Percentiles rank a stretch among this genome's conserved stretches.
Evolutionary conservation across 2,113 vertebrate species (phyloP).

Genomic region (Dolichotis patagonum): DNA sequence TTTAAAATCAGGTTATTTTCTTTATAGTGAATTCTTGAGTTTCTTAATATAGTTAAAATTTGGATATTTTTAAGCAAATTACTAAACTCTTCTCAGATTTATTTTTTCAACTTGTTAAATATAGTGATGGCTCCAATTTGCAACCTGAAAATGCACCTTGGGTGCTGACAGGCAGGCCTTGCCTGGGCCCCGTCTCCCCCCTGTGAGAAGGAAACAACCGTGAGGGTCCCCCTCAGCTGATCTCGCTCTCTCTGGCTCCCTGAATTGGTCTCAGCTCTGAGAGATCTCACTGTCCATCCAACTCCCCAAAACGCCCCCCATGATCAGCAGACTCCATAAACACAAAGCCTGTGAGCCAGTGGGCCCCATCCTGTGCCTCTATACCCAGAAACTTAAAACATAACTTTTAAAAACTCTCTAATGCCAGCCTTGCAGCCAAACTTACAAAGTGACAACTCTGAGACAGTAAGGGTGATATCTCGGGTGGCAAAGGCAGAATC

Average conservation of each 20-base stretch:
- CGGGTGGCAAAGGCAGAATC: no score
- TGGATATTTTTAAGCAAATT: background rate
- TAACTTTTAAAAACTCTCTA: background rate
- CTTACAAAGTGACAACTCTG: constrained; percentile 6
- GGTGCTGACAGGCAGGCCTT: background rate
- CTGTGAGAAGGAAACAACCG: no score
- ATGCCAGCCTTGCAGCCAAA: background rate
- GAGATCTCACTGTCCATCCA: background rate
- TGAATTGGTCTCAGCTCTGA: constrained; percentile 29
- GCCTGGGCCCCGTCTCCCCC: background rate
- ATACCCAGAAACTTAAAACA: background rate
- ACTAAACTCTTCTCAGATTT: background rate
- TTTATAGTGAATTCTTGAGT: background rate
- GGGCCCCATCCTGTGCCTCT: background rate
- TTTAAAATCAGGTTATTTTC: background rate
- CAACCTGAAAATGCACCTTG: background rate
- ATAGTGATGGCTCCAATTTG: background rate
- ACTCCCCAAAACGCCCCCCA: background rate
- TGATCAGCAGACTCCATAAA: background rate
- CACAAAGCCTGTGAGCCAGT: background rate
- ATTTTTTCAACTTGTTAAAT: background rate
- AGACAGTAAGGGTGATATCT: no score
- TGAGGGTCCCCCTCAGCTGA: background rate
- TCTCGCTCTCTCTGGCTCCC: background rate
- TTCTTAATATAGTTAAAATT: background rate